These are phyloP conservation scores for Plutella xylostella DNA, from an alignment of 2,888 invertebrate species.

Conservation along the genomic window DNA sequence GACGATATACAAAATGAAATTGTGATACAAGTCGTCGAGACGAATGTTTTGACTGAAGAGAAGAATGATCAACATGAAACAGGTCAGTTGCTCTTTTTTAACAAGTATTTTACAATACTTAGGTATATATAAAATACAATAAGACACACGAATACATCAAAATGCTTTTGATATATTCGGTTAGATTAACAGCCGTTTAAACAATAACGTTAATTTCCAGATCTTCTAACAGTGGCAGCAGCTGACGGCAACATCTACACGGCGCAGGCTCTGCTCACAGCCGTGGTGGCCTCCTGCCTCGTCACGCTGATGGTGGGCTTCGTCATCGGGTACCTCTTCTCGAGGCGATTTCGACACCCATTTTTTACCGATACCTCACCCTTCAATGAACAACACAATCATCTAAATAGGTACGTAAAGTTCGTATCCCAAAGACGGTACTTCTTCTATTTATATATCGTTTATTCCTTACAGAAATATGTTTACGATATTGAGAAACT, in stretches of 20 bases:
- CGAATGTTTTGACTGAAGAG: slow-evolving; percentile 70
- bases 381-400: slow-evolving; percentile 82
- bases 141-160: too few species aligned
- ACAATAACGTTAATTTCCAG: slow-evolving; percentile 26
- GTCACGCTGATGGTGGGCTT: slow-evolving; percentile 86
- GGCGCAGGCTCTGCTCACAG: slow-evolving; percentile 83
- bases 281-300: slow-evolving; percentile 83
- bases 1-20: slow-evolving; percentile 75
- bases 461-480: slow-evolving; percentile 35
- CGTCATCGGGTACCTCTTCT: slow-evolving; percentile 86
- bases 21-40: slow-evolving; percentile 74
- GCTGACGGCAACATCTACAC: slow-evolving; percentile 80
- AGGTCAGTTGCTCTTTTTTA: too few species aligned
- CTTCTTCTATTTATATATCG: background rate
- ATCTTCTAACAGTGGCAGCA: slow-evolving; percentile 61
- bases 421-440: background rate
- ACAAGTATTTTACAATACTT: too few species aligned
- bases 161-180: too few species aligned
- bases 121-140: too few species aligned
- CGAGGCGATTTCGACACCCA: slow-evolving; percentile 79
- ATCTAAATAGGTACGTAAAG: slow-evolving; percentile 73
- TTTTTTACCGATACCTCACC: slow-evolving; percentile 80
- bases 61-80: slow-evolving; percentile 64
- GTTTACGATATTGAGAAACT: slow-evolving; percentile 40
- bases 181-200: too few species aligned